These are phyloP conservation scores for Isotomurus palustris DNA, from an alignment of 2,888 invertebrate genomes.

Conservation along the genomic window DNA sequence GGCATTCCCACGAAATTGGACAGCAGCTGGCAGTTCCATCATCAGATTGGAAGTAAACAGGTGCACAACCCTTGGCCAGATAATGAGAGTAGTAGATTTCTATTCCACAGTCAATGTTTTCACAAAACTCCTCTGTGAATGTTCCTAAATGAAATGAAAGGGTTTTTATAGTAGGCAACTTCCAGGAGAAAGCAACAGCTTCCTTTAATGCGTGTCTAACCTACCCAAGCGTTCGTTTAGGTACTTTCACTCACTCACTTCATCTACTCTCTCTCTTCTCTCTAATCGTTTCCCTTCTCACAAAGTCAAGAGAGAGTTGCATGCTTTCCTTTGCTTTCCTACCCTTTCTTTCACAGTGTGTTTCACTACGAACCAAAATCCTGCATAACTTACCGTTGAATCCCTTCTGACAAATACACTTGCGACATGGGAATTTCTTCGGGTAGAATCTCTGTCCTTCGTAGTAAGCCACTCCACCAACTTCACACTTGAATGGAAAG, in stretches of 20 bases:
- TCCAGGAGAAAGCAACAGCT: too few species aligned
- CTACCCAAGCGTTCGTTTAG: too few species aligned
- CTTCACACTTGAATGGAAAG: constrained; percentile 22
- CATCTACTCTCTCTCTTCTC: too few species aligned
- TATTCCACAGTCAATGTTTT: constrained; percentile 43
- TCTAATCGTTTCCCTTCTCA: too few species aligned
- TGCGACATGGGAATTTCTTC: constrained; percentile 32
- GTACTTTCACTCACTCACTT: too few species aligned
- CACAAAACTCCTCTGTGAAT: constrained; percentile 32
- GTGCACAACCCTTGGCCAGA: constrained; percentile 41
- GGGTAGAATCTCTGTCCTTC: constrained; percentile 42
- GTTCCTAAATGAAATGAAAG: constrained; percentile 23
- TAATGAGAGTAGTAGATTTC: constrained; percentile 43
- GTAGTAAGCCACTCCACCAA: constrained; percentile 35
- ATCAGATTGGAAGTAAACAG: constrained; percentile 39
- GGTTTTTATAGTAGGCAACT: too few species aligned
- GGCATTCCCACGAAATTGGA: constrained; percentile 45
- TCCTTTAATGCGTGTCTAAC: too few species aligned
- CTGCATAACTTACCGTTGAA: constrained; percentile 36
- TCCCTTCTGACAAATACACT: constrained; percentile 38
- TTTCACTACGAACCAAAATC: too few species aligned
- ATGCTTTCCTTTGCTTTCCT: too few species aligned
- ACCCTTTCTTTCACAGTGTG: too few species aligned
- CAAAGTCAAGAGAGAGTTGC: too few species aligned
- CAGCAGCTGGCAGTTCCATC: constrained; percentile 39